Evolutionary conservation across 2,797 vertebrate species (phyloP).

Genomic region (Coluber constrictor): DNA sequence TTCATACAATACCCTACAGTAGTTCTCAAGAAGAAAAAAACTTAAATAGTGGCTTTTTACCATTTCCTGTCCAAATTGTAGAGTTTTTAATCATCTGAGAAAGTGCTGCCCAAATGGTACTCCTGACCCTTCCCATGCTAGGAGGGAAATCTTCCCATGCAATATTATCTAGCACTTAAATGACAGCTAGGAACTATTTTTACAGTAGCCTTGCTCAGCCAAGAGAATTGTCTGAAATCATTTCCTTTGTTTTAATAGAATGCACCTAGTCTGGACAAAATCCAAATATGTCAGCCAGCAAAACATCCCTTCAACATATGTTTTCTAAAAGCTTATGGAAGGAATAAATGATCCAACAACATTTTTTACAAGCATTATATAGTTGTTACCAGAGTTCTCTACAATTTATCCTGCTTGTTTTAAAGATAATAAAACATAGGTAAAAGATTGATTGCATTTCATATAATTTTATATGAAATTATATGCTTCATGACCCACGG

Average conservation of each 20-base stretch:
- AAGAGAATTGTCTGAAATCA: background rate
- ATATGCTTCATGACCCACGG: background rate
- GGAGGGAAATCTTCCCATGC: background rate
- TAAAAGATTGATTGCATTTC: too few relatives aligned
- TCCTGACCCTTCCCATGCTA: background rate
- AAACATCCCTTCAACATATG: slow-evolving; percentile 30
- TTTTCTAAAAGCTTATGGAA: slow-evolving; percentile 17
- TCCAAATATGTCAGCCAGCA: slow-evolving; percentile 33
- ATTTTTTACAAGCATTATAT: background rate
- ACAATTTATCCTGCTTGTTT: background rate
- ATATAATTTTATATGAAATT: background rate
- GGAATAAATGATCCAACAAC: slow-evolving; percentile 4
- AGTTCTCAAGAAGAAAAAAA: slow-evolving; percentile 37
- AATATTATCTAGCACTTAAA: background rate
- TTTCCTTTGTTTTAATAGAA: slow-evolving; percentile 26
- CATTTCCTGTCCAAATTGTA: slow-evolving; percentile 30
- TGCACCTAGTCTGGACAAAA: slow-evolving; percentile 33
- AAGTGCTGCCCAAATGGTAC: background rate
- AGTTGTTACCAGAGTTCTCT: background rate
- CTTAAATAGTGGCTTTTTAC: background rate
- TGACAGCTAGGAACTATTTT: background rate
- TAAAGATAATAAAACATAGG: background rate
- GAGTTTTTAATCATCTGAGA: slow-evolving; percentile 17
- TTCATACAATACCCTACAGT: slow-evolving; percentile 51
- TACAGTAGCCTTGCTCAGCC: background rate